Conservation (phyloP, 2,113 vertebrate species). For the Melanerpes formicivorus region DNA sequence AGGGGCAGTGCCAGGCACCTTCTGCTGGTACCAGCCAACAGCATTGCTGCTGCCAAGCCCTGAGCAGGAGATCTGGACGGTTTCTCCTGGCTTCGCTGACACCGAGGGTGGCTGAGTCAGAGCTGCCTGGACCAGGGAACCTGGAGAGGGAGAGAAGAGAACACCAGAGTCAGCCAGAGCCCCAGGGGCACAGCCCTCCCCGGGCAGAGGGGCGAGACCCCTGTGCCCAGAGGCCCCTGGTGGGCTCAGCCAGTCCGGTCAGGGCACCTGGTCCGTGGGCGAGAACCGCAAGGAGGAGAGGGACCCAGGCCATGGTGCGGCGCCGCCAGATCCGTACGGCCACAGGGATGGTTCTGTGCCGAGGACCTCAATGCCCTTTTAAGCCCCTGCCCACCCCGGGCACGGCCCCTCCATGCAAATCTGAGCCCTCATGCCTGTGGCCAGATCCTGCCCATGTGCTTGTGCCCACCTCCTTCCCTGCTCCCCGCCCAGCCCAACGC, state of each 20-base stretch:
- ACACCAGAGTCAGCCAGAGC: neutral
- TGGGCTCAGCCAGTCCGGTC: rapidly evolving
- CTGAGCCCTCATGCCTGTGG: neutral
- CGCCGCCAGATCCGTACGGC: neutral
- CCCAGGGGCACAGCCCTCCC: neutral
- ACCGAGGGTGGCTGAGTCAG: no score
- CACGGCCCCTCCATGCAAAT: neutral
- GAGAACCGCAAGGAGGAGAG: neutral
- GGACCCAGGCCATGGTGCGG: neutral
- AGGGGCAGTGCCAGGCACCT: no score
- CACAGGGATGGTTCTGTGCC: neutral
- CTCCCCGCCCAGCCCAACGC: neutral
- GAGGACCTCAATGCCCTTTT: neutral
- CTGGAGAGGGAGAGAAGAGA: neutral
- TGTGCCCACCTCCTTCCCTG: neutral
- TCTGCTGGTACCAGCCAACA: no score
- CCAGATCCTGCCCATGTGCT: neutral
- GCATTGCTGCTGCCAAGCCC: neutral
- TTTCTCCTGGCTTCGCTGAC: no score
- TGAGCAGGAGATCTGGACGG: no score
- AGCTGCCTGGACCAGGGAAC: neutral
- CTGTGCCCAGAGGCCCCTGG: no score
- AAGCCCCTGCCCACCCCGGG: neutral
- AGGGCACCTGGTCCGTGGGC: neutral
- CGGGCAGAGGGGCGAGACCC: rapidly evolving